A percentile compares a stretch with the other conserved stretches of the same genome.
Evolutionary conservation across 1,140 invertebrate genomes (phyloP).

Genomic region (Leptonema lineaticorne): DNA sequence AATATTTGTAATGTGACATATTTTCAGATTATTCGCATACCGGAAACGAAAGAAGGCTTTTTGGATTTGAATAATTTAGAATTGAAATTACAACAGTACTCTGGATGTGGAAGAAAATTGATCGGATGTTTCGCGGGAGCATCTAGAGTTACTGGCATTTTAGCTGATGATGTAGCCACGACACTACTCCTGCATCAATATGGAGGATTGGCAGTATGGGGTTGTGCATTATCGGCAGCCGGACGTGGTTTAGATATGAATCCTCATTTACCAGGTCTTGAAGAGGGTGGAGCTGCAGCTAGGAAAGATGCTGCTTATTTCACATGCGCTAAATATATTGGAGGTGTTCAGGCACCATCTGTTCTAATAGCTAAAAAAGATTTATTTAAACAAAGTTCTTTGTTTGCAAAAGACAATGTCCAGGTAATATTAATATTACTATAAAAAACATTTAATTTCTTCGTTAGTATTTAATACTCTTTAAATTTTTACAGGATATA

Average conservation of each 20-base stretch:
- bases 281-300: slow-evolving; percentile 67
- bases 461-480: not conserved
- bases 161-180: slow-evolving; percentile 80
- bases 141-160: slow-evolving; percentile 86
- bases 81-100: slow-evolving; percentile 65
- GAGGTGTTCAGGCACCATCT: slow-evolving; percentile 84
- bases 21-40: slow-evolving; percentile 72
- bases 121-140: slow-evolving; percentile 87
- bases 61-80: slow-evolving; percentile 79
- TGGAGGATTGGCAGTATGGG: slow-evolving; percentile 84
- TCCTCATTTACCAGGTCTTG: slow-evolving; percentile 59
- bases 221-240: slow-evolving; percentile 85
- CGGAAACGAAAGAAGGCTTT: slow-evolving; percentile 75
- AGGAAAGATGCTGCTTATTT: slow-evolving; percentile 91
- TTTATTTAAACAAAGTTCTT: slow-evolving; percentile 53
- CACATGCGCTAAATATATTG: slow-evolving; percentile 88
- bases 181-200: slow-evolving; percentile 81
- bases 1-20: too few species aligned
- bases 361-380: slow-evolving; percentile 58
- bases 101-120: slow-evolving; percentile 59
- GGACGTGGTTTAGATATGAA: slow-evolving; percentile 86
- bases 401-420: slow-evolving; percentile 48
- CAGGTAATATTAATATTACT: slow-evolving; percentile 48
- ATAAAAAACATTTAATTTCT: slow-evolving; percentile 4
- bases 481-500: slow-evolving; percentile 56